Evolutionary conservation across 2,113 vertebrate genomes (phyloP), one percentile per base, ranked within the genome.

Genomic region (Chaetodon auriga): DNA sequence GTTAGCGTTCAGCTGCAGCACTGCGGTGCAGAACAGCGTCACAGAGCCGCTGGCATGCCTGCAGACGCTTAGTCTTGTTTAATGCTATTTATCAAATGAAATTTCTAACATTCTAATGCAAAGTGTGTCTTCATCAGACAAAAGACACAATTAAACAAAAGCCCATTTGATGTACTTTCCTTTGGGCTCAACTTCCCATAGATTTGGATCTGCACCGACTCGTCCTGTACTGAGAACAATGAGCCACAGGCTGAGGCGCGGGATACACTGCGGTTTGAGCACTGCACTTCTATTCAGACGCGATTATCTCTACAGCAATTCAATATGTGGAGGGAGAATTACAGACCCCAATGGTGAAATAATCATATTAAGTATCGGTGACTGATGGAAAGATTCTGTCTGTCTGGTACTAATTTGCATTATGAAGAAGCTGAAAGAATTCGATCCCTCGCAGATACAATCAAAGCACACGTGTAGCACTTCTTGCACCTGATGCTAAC

Each of bases 241-340:
- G 46, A 64, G 79, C 51, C 62, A 65, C 75, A 60, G 23, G 16
- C 11, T 58, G 58, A 58, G 46, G 73, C 55, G 18, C 76, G 60
- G 63, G 64, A 75, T 16, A 21, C 49, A 21, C 71, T 57, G n/a
- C 8, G 3, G 46, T 18, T 49, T 61, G 72, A 85, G 55, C 71
- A 53, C 57, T 14, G 19, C 38, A 23, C 64, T 23, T 72, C 58
- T 36, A 51, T 41, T 70, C 53, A 78, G 63, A 74, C 36, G 35
- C 70, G 25, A 78, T 80, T 83, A 74, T 76, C 77, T 80, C 76
- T 19, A 30, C 65, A 53, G 65, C 68, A 78, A 57, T 61, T 71
- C 5, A 76, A 38, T 19, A 8, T 45, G 38, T 57, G 43, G 16
- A 21, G 63, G 43, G 45, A 51, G 7, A 75, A 49, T 16, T 62